phyloP scores from a whole-genome alignment of 2,888 invertebrate genomes.

The Pteria penguin region DNA sequence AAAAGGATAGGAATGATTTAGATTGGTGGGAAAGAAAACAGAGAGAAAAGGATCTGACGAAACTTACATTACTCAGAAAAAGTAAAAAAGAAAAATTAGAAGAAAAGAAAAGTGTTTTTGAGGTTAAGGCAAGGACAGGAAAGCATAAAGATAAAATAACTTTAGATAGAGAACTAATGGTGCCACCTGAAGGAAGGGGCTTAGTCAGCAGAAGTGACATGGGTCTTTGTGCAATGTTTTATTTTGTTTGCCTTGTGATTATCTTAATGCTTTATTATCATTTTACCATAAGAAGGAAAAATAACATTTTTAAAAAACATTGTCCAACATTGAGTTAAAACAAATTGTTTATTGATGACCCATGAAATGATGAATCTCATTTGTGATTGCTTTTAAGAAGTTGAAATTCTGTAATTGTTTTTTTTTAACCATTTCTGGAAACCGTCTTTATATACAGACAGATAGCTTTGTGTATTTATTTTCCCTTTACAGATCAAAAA shows the following conservation, averaged over 20 bases:
- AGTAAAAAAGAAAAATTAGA: slow-evolving; percentile 44
- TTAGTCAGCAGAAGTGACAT: slow-evolving; percentile 70
- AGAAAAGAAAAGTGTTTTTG: slow-evolving; percentile 9
- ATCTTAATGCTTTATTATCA: slow-evolving; percentile 74
- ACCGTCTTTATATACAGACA: no score
- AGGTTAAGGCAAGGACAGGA: neutral
- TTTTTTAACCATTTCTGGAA: no score
- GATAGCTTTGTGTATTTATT: no score
- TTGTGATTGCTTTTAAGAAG: no score
- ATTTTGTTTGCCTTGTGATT: slow-evolving; percentile 67
- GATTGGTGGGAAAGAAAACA: slow-evolving; percentile 75
- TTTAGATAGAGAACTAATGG: neutral
- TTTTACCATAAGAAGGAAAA: slow-evolving; percentile 66
- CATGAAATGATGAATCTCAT: no score
- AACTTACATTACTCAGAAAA: slow-evolving; percentile 52
- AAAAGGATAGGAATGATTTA: slow-evolving; percentile 41
- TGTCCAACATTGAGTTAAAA: neutral
- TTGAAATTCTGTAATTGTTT: no score
- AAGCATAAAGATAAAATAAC: slow-evolving; percentile 3
- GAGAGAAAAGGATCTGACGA: slow-evolving; percentile 62
- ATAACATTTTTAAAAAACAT: slow-evolving; percentile 49
- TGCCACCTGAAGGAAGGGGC: slow-evolving; percentile 36
- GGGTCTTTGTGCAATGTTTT: slow-evolving; percentile 75
- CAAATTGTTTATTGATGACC: no score
- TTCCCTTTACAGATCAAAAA: no score